Evolutionary conservation across 2,797 vertebrate species (phyloP).

Genomic region (Chrosomus eos): DNA sequence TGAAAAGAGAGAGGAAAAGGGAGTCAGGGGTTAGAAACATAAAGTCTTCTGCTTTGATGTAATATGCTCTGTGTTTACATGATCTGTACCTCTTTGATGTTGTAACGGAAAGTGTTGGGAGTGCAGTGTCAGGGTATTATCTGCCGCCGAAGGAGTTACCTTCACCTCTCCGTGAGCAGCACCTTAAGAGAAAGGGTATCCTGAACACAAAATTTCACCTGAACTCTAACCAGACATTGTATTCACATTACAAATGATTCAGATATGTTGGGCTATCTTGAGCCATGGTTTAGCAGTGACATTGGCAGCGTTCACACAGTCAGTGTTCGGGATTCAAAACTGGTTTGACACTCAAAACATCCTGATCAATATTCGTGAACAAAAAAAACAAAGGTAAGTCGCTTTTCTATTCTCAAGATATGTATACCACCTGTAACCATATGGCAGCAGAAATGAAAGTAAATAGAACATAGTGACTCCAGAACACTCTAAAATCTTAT

Average conservation of each 20-base stretch:
- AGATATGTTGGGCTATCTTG: background rate
- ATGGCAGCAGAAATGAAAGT: background rate
- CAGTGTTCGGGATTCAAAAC: background rate
- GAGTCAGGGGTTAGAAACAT: slow-evolving; percentile 36
- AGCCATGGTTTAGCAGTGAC: background rate
- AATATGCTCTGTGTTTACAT: slow-evolving; percentile 59
- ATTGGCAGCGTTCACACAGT: background rate
- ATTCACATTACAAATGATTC: background rate
- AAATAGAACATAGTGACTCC: background rate
- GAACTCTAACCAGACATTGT: background rate
- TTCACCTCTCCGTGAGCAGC: background rate
- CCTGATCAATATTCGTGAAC: background rate
- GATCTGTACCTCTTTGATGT: slow-evolving; percentile 60
- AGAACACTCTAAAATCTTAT: background rate
- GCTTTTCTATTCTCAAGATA: background rate
- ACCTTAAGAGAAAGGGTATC: slow-evolving; percentile 25
- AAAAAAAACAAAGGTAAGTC: background rate
- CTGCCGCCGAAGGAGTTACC: slow-evolving; percentile 38
- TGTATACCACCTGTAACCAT: background rate
- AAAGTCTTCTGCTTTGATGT: slow-evolving; percentile 58
- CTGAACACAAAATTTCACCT: slow-evolving; percentile 14
- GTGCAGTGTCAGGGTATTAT: slow-evolving; percentile 48
- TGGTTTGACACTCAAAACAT: background rate
- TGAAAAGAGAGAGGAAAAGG: slow-evolving; percentile 36
- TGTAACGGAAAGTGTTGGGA: slow-evolving; percentile 47